Percentiles rank a stretch among this genome's conserved stretches.
Evolutionary conservation across 2,113 vertebrate species (phyloP).

Genomic region (Ailurus styani): DNA sequence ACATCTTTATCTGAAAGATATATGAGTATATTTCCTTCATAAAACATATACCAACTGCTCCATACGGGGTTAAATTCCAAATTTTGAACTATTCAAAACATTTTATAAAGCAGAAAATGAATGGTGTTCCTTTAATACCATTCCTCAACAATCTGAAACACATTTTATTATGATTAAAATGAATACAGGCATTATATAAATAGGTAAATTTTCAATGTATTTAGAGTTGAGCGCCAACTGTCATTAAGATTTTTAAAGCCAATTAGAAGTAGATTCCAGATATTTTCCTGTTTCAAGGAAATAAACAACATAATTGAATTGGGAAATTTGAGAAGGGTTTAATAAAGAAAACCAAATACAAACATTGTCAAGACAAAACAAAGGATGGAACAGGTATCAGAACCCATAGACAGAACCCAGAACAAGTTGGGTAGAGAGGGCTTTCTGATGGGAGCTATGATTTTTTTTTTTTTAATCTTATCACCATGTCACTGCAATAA

Average conservation of each 20-base stretch:
- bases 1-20: background rate
- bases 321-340: background rate
- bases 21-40: background rate
- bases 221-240: background rate
- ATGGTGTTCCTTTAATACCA: background rate
- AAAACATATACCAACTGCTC: background rate
- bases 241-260: background rate
- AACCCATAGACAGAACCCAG: background rate
- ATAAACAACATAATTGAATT: background rate
- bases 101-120: conserved; percentile 21
- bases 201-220: background rate
- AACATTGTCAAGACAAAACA: background rate
- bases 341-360: background rate
- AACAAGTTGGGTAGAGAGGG: background rate
- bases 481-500: background rate
- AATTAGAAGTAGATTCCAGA: background rate
- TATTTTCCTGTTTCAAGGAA: background rate
- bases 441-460: background rate
- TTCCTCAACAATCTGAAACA: background rate
- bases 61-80: conserved; percentile 7
- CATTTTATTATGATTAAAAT: conserved; percentile 11
- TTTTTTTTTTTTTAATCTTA: background rate
- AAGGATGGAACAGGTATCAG: background rate
- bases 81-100: conserved; percentile 18
- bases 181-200: background rate